phyloP scores from a whole-genome alignment of 2,113 vertebrate species.

The Lasiurus cinereus region DNA sequence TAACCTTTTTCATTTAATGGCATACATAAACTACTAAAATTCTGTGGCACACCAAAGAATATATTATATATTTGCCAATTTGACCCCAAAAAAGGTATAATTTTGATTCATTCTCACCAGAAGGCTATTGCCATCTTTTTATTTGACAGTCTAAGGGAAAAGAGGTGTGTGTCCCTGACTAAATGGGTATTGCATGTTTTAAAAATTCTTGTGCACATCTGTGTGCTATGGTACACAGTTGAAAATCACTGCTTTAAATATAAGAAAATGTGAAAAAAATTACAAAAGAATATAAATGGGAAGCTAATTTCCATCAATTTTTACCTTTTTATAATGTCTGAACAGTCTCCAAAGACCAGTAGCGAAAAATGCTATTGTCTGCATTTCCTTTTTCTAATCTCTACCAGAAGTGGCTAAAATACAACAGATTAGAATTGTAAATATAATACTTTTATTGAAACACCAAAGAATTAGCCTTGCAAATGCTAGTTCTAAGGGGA shows the following conservation, averaged over 20 bases:
- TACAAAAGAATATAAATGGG: constrained; percentile 8
- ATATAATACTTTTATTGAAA: constrained; percentile 35
- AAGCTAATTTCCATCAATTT: constrained; percentile 44
- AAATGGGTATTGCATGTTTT: neutral
- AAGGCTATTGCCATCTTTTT: neutral
- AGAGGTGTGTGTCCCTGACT: neutral
- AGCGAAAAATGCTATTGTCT: constrained; percentile 46
- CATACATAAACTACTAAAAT: neutral
- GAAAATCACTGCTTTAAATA: neutral
- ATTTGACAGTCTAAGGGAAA: neutral
- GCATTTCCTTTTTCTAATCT: constrained; percentile 42
- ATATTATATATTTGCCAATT: neutral
- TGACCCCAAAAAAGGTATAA: neutral
- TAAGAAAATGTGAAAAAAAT: neutral
- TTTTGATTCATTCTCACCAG: neutral
- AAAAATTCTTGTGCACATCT: neutral
- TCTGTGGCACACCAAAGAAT: neutral
- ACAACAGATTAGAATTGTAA: constrained; percentile 8
- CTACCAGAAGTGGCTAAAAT: constrained; percentile 9
- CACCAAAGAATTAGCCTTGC: neutral
- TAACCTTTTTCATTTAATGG: neutral
- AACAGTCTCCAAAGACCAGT: constrained; percentile 49
- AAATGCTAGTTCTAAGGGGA: neutral
- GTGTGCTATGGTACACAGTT: neutral
- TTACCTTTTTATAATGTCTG: constrained; percentile 49